Evolutionary conservation across 2,888 invertebrate genomes (phyloP).

Genomic region (Mesochorus sp.): DNA sequence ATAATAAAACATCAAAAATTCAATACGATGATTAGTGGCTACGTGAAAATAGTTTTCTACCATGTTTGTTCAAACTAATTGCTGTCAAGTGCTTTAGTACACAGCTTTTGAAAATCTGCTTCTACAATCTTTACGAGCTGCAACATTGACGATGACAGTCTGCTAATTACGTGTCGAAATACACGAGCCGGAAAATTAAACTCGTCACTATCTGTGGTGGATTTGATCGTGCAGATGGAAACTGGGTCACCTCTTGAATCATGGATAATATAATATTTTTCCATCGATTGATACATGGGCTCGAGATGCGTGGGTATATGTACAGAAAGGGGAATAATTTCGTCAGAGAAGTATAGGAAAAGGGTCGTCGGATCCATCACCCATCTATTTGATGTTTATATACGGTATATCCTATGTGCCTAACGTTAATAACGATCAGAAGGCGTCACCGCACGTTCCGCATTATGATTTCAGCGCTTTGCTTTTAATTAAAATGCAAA

Average conservation of each 20-base stretch:
- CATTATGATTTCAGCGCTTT: constrained; percentile 86
- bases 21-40: no score
- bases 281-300: constrained; percentile 27
- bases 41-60: no score
- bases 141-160: background rate
- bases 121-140: background rate
- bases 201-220: background rate
- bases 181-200: constrained; percentile 17
- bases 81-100: no score
- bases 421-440: constrained; percentile 68
- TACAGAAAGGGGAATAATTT: constrained; percentile 32
- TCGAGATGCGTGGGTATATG: background rate
- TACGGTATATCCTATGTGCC: constrained; percentile 57
- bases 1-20: no score
- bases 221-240: background rate
- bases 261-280: constrained; percentile 20
- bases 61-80: no score
- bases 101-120: background rate
- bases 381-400: constrained; percentile 61
- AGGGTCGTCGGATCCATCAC: constrained; percentile 44
- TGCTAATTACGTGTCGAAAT: constrained; percentile 3
- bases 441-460: constrained; percentile 80
- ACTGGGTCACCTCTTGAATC: constrained; percentile 27
- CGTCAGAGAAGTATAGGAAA: constrained; percentile 21
- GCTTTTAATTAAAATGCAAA: constrained; percentile 86